These are phyloP conservation scores for Phenganax subtilis DNA, from an alignment of 92 coral and sea anemone species.

Conservation along the genomic window DNA sequence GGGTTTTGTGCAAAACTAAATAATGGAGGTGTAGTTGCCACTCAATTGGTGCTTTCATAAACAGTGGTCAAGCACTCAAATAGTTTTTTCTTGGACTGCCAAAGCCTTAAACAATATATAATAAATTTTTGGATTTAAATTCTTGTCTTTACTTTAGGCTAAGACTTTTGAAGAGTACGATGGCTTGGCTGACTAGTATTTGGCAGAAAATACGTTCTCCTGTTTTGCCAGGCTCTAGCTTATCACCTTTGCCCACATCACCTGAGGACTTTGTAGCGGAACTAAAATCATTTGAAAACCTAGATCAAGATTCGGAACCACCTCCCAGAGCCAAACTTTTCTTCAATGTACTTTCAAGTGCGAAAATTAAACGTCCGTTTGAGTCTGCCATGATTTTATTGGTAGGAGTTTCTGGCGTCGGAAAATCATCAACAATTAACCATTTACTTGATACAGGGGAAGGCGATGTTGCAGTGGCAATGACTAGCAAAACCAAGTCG, in stretches of 20 bases:
- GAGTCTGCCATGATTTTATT: conserved; percentile 11
- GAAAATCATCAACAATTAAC: conserved; percentile 27
- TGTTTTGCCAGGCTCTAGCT: too few species aligned
- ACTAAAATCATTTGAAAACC: background rate
- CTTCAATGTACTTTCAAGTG: background rate
- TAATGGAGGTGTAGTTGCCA: too few species aligned
- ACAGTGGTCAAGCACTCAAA: too few species aligned
- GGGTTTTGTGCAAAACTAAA: too few species aligned
- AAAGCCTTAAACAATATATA: too few species aligned
- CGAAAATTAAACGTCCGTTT: conserved; percentile 6
- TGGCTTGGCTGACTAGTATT: too few species aligned
- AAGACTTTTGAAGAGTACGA: too few species aligned
- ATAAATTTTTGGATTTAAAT: too few species aligned
- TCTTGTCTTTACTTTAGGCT: too few species aligned
- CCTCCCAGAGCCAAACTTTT: conserved; percentile 20
- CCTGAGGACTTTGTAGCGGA: background rate
- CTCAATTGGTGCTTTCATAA: too few species aligned
- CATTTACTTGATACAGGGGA: conserved; percentile 12
- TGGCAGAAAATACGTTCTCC: too few species aligned
- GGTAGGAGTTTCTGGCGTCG: conserved; percentile 26
- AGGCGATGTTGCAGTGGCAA: background rate
- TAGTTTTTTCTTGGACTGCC: too few species aligned
- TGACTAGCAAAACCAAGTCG: background rate
- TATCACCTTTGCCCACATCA: background rate
- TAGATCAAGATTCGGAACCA: background rate